Base-by-base conservation (phyloP, 1,140 invertebrate genomes). In the Drosophila paulistorum region DNA sequence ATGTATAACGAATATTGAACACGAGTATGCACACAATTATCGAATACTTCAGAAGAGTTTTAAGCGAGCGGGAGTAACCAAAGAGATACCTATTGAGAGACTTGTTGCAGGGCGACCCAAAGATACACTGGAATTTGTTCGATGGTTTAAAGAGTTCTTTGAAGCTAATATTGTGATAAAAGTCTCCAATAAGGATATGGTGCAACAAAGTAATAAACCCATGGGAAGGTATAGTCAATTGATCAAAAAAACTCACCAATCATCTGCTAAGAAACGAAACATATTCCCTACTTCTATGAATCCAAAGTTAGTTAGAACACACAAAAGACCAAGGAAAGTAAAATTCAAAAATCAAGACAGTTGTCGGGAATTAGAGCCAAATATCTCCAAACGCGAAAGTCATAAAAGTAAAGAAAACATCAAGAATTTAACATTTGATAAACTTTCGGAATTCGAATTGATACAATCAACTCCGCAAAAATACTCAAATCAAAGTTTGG, bases 61-160 rank as follows among this genome's bases (percentile, higher is more conserved):
- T 23, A 10, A 23, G 7, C 45, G 17, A 10, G 20, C n/a, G 3
- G 45, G 45, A 11, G 17, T 51, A 20, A 23, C 45, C 23, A 51
- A 51, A 20, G 45, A 51, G 1, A 51, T 51, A 23, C 45, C 45
- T 7, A 23, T 51, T 51, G 45, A 51, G 3, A 23, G 3, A 51
- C 45, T 51, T 11, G 14, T 51, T 10, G 45, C 45, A 51, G 7
- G 17, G 10, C 9, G 45, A 51, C 45, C 9, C 3, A 51, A 20
- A 14, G 45, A 51, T 51, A 51, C 45, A 2, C 45, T 51, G 17
- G 45, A 23, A 9, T 51, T 51, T 1, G 45, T 6, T 51, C 17
- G 45, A 11, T 51, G 45, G 45, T 23, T 51, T 23, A 51, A 51
- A 51, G 10, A 23, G n/a, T 51, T 51, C 17, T 51, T 51, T 51